These are phyloP conservation scores for Phycodurus eques DNA, from an alignment of 2,113 vertebrate species.

Conservation along the genomic window DNA sequence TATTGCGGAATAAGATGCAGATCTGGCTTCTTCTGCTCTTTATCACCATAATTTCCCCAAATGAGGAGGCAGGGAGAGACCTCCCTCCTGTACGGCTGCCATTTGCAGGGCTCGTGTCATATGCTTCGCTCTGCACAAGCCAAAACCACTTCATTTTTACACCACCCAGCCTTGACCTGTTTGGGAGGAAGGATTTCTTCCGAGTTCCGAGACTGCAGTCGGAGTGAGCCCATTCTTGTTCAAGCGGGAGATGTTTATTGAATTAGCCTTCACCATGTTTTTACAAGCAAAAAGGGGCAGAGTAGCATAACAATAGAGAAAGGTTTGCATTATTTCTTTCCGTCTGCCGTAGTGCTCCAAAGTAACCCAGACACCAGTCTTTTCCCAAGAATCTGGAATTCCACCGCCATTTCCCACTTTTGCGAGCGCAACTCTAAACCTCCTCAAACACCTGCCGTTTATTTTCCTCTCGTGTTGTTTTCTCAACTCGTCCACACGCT, in stretches of 20 bases:
- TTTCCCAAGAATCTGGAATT: constrained; percentile 64
- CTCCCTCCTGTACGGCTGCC: constrained; percentile 48
- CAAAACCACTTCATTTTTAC: constrained; percentile 62
- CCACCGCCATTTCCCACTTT: constrained; percentile 54
- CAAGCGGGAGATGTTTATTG: constrained; percentile 58
- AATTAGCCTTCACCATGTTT: constrained; percentile 52
- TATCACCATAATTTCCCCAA: constrained; percentile 64
- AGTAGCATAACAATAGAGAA: constrained; percentile 57
- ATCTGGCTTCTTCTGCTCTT: constrained; percentile 46
- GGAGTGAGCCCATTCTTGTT: constrained; percentile 33
- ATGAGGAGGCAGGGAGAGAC: constrained; percentile 57
- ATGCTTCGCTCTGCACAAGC: constrained; percentile 49
- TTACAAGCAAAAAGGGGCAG: constrained; percentile 39
- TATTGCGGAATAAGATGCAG: constrained; percentile 50
- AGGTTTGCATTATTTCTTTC: constrained; percentile 50
- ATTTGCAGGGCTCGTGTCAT: constrained; percentile 57
- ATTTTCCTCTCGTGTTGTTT: constrained; percentile 59
- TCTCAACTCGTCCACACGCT: constrained; percentile 40
- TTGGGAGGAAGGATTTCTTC: constrained; percentile 12
- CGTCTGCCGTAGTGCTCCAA: constrained; percentile 36
- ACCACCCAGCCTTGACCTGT: constrained; percentile 22
- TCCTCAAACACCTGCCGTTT: constrained; percentile 71
- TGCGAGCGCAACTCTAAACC: constrained; percentile 67
- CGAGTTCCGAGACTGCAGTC: constrained; percentile 7
- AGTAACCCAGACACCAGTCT: constrained; percentile 46